Conservation (phyloP, 2,888 invertebrate species). For the Epirrita christyi region DNA sequence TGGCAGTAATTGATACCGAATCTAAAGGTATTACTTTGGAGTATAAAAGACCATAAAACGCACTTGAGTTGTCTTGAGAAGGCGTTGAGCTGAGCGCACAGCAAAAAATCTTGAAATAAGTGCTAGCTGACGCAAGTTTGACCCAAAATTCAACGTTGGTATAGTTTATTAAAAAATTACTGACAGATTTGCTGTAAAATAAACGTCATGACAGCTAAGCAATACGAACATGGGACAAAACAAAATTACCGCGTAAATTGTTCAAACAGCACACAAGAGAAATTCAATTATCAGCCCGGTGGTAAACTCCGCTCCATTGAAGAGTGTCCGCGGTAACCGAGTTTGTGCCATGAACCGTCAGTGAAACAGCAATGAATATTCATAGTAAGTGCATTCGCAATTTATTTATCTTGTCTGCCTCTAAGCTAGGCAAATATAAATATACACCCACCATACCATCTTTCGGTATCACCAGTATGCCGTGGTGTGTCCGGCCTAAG, state of each 20-base stretch:
- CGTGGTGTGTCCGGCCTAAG: too few species aligned
- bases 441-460: neutral
- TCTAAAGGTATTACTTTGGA: slow-evolving; percentile 1
- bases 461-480: too few species aligned
- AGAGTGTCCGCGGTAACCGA: slow-evolving; percentile 52
- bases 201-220: slow-evolving; percentile 11
- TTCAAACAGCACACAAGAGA: slow-evolving; percentile 33
- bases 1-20: neutral
- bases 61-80: slow-evolving; percentile 4
- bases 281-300: slow-evolving; percentile 47
- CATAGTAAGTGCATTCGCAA: slow-evolving; percentile 40
- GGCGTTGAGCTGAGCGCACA: slow-evolving; percentile 18
- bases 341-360: slow-evolving; percentile 44
- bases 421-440: slow-evolving; percentile 16
- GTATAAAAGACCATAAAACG: slow-evolving; percentile 16
- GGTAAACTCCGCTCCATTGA: slow-evolving; percentile 46
- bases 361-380: slow-evolving; percentile 54
- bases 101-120: slow-evolving; percentile 7
- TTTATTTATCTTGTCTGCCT: slow-evolving; percentile 33
- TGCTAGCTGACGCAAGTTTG: neutral
- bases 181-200: neutral
- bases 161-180: neutral
- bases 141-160: neutral
- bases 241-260: slow-evolving; percentile 39
- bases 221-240: slow-evolving; percentile 22